These are phyloP conservation scores for Conops quadrifasciatus DNA, from an alignment of 2,888 invertebrate genomes.

Conservation along the genomic window DNA sequence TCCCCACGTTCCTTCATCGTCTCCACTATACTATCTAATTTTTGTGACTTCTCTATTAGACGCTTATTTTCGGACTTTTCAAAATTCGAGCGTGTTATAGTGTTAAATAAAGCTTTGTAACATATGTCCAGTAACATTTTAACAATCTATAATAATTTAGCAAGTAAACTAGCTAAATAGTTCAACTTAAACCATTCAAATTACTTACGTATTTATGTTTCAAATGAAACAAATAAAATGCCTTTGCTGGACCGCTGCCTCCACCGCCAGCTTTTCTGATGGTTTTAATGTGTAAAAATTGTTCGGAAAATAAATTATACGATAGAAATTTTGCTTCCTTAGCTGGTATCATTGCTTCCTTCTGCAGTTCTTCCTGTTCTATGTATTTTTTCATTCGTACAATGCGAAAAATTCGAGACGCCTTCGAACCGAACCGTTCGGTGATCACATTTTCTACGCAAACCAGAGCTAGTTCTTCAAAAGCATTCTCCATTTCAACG, in stretches of 20 bases:
- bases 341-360: constrained; percentile 90
- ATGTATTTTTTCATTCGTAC: constrained; percentile 82
- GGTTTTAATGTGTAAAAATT: constrained; percentile 69
- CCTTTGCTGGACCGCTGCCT: constrained; percentile 81
- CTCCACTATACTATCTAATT: constrained; percentile 82
- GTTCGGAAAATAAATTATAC: constrained; percentile 83
- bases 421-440: constrained; percentile 86
- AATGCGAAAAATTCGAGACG: constrained; percentile 87
- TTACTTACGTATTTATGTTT: constrained; percentile 70
- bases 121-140: constrained; percentile 75
- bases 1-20: constrained; percentile 82
- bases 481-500: constrained; percentile 77
- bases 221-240: constrained; percentile 80
- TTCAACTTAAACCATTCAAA: constrained; percentile 64
- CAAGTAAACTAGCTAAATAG: not conserved
- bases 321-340: constrained; percentile 92
- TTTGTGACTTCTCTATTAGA: constrained; percentile 85
- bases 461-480: constrained; percentile 75
- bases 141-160: constrained; percentile 68
- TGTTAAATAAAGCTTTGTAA: constrained; percentile 77
- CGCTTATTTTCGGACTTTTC: constrained; percentile 77
- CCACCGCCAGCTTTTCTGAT: constrained; percentile 75
- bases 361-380: constrained; percentile 92
- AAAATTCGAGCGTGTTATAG: constrained; percentile 72
- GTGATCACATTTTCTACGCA: constrained; percentile 81